Evolutionary conservation across 2,113 vertebrate species (phyloP).

Genomic region (Maylandia zebra): DNA sequence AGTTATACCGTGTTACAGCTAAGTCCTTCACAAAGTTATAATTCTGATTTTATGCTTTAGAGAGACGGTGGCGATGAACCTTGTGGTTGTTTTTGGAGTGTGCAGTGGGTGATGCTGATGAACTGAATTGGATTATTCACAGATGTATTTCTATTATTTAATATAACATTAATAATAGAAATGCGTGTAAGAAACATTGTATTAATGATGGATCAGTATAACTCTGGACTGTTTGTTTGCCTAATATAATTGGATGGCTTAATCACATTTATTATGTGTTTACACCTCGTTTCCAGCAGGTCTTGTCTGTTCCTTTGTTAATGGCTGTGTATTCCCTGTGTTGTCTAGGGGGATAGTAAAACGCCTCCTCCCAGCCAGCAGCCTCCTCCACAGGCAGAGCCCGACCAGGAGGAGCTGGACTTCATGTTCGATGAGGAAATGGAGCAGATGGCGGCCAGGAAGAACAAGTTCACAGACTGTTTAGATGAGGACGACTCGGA

Average conservation of each 20-base stretch:
- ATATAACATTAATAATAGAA: neutral
- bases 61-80: neutral
- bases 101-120: neutral
- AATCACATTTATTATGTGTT: neutral
- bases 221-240: neutral
- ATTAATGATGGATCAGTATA: neutral
- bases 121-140: neutral
- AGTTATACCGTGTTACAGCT: fast-evolving
- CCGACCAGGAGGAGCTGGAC: conserved; percentile 86
- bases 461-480: conserved; percentile 96
- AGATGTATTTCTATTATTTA: neutral
- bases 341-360: conserved; percentile 62
- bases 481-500: conserved; percentile 95
- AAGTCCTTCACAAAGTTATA: neutral
- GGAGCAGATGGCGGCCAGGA: conserved; percentile 92
- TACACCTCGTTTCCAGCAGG: too few species aligned
- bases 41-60: neutral
- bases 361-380: neutral
- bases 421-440: conserved; percentile 96
- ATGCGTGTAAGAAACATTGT: neutral
- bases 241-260: neutral
- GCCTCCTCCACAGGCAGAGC: conserved; percentile 18
- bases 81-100: neutral
- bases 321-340: neutral
- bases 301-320: neutral